Conservation (phyloP, 2,113 vertebrate genomes). For the Ailuropoda melanoleuca region DNA sequence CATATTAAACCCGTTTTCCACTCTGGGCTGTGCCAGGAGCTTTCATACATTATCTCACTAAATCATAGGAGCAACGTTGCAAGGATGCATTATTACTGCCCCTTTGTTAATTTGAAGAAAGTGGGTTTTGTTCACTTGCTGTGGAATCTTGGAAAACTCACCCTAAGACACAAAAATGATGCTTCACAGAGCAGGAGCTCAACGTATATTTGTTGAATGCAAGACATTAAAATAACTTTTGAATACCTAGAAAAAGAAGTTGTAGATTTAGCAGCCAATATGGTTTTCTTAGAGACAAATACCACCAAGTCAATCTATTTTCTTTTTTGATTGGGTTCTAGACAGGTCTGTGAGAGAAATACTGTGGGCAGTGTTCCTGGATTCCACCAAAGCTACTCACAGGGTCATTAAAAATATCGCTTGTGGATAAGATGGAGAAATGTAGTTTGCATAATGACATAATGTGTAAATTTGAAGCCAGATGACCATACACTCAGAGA, state of each 20-base stretch:
- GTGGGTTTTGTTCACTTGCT: neutral
- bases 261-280: neutral
- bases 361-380: neutral
- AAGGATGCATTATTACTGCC: neutral
- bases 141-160: neutral
- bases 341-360: neutral
- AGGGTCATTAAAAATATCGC: slow-evolving; percentile 4
- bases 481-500: neutral
- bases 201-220: neutral
- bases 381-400: neutral
- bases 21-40: neutral
- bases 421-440: neutral
- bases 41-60: neutral
- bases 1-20: neutral
- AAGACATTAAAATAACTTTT: neutral
- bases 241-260: neutral
- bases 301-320: neutral
- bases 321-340: slow-evolving; percentile 1
- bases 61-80: neutral
- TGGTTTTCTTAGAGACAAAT: neutral
- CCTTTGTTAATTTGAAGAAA: neutral
- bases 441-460: neutral
- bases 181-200: neutral
- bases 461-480: neutral
- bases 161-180: neutral